Evolutionary conservation across 2,888 invertebrate genomes (phyloP), one percentile per base, ranked within the genome.

Genomic region (Leptinotarsa juncta): DNA sequence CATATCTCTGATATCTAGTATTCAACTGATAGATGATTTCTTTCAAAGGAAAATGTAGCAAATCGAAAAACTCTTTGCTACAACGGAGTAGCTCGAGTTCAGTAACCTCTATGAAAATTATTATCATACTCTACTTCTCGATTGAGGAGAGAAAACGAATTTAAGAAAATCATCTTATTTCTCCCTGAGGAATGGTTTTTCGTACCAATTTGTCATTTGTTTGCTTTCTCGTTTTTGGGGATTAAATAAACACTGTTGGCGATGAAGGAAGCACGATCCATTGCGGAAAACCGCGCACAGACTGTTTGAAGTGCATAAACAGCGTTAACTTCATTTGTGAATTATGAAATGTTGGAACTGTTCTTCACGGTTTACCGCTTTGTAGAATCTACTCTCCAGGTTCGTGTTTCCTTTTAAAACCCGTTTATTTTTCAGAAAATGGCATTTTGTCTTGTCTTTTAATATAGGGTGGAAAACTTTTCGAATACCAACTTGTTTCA

Each of bases 221-320:
- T 32, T 62, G 42, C 32, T 16, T 32, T 62, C 12, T 32, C 42
- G 42, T 62, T 32, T 62, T 42, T 62, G 16, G 7, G 60, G 32
- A 42, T 62, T 62, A n/a, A 7, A 42, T 42, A 62, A 62, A 62
- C 62, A 62, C 62, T 62, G 32, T 62, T 42, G 62, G 62, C 62
- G 18, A 62, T 62, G 42, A 42, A 42, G 42, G 42, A 62, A 32
- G 62, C 62, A 62, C 62, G 62, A 62, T 32, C 62, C 32, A 32
- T 5, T 14, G 62, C 42, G 26, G 62, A 32, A 62, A 62, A 62
- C 62, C n/a, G 32, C 14, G 42, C 62, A 42, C 16, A 42, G 62
- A 62, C 62, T 62, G 62, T 62, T 26, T 62, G 62, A 62, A 62
- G 32, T 32, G 62, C 62, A 62, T 62, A 62, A 62, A 62, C 62